Conservation (phyloP, 2,113 vertebrate species). For the Aptenodytes forsteri region DNA sequence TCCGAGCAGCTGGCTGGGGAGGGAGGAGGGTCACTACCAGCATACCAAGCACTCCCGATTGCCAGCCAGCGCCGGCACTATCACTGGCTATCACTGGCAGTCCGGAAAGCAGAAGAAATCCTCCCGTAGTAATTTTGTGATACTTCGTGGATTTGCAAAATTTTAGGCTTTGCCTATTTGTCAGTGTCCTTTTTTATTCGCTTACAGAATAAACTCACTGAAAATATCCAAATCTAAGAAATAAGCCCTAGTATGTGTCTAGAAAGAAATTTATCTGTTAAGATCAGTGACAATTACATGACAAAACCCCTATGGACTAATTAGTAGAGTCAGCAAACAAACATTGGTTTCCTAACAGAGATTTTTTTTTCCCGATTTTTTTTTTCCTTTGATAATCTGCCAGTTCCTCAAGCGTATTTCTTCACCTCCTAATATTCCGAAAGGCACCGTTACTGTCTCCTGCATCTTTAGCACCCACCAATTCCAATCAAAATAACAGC, state of each 20-base stretch:
- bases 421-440: neutral
- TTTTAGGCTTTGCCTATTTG: neutral
- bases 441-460: neutral
- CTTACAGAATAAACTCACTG: neutral
- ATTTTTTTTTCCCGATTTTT: neutral
- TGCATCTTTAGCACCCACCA: neutral
- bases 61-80: neutral
- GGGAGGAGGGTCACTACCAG: neutral
- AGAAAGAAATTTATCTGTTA: neutral
- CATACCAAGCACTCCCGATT: neutral
- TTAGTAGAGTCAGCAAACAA: neutral
- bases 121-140: neutral
- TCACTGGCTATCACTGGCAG: neutral
- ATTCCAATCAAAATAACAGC: slow-evolving; percentile 7
- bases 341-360: neutral
- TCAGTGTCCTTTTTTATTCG: neutral
- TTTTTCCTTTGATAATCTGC: neutral
- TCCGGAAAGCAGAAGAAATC: neutral
- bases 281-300: neutral
- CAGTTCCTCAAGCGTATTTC: neutral
- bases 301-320: neutral
- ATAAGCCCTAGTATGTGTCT: neutral
- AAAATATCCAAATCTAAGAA: neutral
- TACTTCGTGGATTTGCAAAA: neutral
- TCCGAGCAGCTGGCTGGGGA: neutral